Evolutionary conservation across 2,113 vertebrate genomes (phyloP), one percentile per base, ranked within the genome.

Genomic region (Talpa occidentalis): DNA sequence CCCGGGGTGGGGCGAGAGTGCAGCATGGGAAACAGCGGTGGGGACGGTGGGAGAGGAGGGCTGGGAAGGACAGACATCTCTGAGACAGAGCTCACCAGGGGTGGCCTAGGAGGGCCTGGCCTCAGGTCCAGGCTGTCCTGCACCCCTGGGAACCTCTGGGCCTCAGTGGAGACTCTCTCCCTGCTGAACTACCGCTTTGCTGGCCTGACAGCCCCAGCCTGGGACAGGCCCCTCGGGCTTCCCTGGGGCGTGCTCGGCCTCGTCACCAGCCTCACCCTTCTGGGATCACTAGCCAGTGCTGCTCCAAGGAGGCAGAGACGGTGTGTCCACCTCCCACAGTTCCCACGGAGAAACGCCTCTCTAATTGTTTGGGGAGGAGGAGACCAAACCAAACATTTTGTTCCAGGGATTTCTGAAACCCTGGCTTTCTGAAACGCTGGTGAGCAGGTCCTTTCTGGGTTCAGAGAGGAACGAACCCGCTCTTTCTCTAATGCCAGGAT

Each of bases 121-220:
- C 22, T 59, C 40, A 3, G 26, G 73, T 64, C 0, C 12, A 10
- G 12, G 32, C 40, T 28, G 52, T 0, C 44, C 47, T 4, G 60
- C 11, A 21, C 0, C 10, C 2, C 1, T 3, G 7, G 12, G 47
- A 37, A 73, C 4, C 30, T 52, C 78, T 16, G 21, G 10, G 28
- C 37, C 4, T 6, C 17, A 1, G 32, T 1, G 26, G 35, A 26
- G 10, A 56, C 67, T 19, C 17, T 21, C 0, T 0, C 32, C 8
- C 56, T 5, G 17, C 47, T 9, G 17, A n/a, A 79, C 26, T 52
- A 32, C 15, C 5, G 62, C 26, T 7, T 0, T 0, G 4, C 32
- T 2, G 14, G 21, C 24, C 52, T 28, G 87, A 60, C n/a, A 0
- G 60, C 15, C 21, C 64, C 14, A 5, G 37, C 26, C 12, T 3